Percentiles rank a stretch among this genome's conserved stretches.
phyloP scores from a whole-genome alignment of 2,113 vertebrate genomes.

The Polyodon spathula region DNA sequence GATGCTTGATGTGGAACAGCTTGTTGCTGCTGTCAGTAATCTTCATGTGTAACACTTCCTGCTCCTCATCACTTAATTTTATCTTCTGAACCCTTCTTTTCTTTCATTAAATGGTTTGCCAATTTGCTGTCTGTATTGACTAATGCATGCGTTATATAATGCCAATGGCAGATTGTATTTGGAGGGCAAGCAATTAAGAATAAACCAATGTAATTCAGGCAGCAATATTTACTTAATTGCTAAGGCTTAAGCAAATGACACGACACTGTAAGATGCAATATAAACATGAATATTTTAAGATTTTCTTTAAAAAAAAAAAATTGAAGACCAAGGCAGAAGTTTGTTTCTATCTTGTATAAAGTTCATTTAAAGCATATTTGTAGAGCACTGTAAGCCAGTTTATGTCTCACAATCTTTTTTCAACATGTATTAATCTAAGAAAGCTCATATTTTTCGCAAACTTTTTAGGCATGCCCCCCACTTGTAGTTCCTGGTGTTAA shows the following conservation, averaged over 20 bases:
- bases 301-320: constrained; percentile 58
- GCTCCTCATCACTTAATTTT: constrained; percentile 32
- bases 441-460: too few relatives aligned
- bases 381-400: too few relatives aligned
- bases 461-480: too few relatives aligned
- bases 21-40: constrained; percentile 62
- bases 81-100: constrained; percentile 43
- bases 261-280: constrained; percentile 47
- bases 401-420: too few relatives aligned
- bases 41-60: constrained; percentile 20
- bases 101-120: constrained; percentile 49
- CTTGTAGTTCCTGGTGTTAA: too few relatives aligned
- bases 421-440: too few relatives aligned
- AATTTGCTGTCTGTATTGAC: constrained; percentile 68
- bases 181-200: constrained; percentile 72
- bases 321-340: too few relatives aligned
- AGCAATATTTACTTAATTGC: constrained; percentile 55
- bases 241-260: constrained; percentile 55
- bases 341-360: too few relatives aligned
- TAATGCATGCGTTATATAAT: constrained; percentile 66
- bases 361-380: too few relatives aligned
- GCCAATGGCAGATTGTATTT: constrained; percentile 77
- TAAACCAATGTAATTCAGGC: constrained; percentile 70
- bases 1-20: constrained; percentile 62
- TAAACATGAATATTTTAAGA: constrained; percentile 67